A percentile compares a stretch with the other conserved stretches of the same genome.
Evolutionary conservation across 2,888 invertebrate species (phyloP).

Genomic region (Epinotia ramella): DNA sequence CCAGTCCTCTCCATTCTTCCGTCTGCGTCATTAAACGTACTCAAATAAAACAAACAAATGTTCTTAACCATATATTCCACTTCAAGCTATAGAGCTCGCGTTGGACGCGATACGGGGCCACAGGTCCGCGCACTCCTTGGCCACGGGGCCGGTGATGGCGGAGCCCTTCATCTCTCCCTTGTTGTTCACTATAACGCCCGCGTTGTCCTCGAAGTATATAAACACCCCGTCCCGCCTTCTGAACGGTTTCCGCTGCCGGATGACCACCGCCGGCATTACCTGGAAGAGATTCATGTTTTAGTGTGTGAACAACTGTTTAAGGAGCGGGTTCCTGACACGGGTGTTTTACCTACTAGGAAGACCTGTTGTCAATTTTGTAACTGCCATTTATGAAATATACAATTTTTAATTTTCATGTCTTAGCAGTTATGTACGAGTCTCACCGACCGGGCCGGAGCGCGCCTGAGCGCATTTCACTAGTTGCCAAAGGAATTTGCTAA

Average conservation of each 20-base stretch:
- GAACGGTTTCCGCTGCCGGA: slow-evolving; percentile 99
- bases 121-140: slow-evolving; percentile 99
- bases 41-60: slow-evolving; percentile 48
- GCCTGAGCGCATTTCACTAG: too few species aligned
- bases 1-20: too few species aligned
- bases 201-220: slow-evolving; percentile 99
- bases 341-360: too few species aligned
- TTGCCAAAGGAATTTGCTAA: too few species aligned
- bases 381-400: too few species aligned
- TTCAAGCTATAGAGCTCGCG: slow-evolving; percentile 98
- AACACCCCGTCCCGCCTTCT: slow-evolving; percentile 99
- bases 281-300: slow-evolving; percentile 52
- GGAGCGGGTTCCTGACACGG: too few species aligned
- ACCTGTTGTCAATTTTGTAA: too few species aligned
- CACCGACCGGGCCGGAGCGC: too few species aligned
- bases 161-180: slow-evolving; percentile 99
- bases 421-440: too few species aligned
- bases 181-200: slow-evolving; percentile 99
- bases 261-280: slow-evolving; percentile 99
- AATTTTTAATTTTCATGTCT: too few species aligned
- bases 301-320: too few species aligned
- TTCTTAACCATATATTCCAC: slow-evolving; percentile 60
- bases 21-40: too few species aligned
- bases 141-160: slow-evolving; percentile 99
- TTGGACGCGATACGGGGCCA: slow-evolving; percentile 99